Evolutionary conservation across 2,888 invertebrate species (phyloP), one percentile per base, ranked within the genome.

Genomic region (Caenorhabditis macrosperma): DNA sequence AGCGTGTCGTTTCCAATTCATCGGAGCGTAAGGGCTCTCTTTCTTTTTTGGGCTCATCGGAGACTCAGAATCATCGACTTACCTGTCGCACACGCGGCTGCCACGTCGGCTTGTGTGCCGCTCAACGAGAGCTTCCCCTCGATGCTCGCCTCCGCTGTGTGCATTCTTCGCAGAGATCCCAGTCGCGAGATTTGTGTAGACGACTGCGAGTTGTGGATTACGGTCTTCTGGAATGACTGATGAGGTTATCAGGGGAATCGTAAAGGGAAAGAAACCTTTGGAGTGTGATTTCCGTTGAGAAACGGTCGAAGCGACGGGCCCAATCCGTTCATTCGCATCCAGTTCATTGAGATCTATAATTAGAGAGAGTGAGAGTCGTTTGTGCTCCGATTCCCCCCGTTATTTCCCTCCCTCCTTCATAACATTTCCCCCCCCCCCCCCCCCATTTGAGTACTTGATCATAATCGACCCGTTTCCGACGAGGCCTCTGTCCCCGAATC

Each of bases 311-410:
- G 60, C 15, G 82, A 77, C 12, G 78, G 80, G 12, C 84, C 84
- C 15, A 84, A 52, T 15, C 90, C 90, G 66, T 89, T 90, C 80
- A 89, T 81, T 57, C 89, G 82, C 88, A 90, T 88, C 84, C 85
- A 88, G 55, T 88, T 88, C 75, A 88, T 82, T 6, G 88, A 88
- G 52, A 88, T 88, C 88, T 88, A n/a, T n/a, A n/a, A n/a, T n/a
- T n/a, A n/a, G n/a, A n/a, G n/a, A n/a, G n/a, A n/a, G n/a, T n/a
- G n/a, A n/a, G n/a, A n/a, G n/a, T n/a, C n/a, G n/a, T n/a, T 33
- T 33, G 5, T 33, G 33, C 10, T 33, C 10, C 10, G 33, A 7
- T 33, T 33, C 10, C 33, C 33, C 33, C 5, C 33, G n/a, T n/a
- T n/a, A n/a, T n/a, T n/a, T n/a, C n/a, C n/a, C n/a, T n/a, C n/a